Evolutionary conservation across 2,888 invertebrate genomes (phyloP).

Genomic region (Chrysolina americana): DNA sequence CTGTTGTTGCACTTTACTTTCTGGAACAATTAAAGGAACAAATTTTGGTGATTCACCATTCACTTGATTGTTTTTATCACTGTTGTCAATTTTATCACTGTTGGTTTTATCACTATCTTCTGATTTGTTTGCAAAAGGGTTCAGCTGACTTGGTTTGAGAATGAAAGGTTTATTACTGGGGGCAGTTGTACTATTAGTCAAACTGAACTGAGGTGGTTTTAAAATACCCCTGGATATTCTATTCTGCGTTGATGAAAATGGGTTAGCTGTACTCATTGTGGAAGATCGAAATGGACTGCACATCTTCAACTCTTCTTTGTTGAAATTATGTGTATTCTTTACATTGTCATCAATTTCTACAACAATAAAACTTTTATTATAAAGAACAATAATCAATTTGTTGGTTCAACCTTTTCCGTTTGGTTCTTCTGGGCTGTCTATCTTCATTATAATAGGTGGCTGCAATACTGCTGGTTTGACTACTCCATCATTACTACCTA

Average conservation of each 20-base stretch:
- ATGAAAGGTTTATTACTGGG: constrained; percentile 56
- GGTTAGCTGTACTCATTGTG: constrained; percentile 53
- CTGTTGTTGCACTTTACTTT: constrained; percentile 49
- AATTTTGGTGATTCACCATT: constrained; percentile 66
- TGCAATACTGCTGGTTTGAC: constrained; percentile 55
- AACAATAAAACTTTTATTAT: constrained; percentile 8
- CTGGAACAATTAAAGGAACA: constrained; percentile 63
- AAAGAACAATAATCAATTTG: not conserved
- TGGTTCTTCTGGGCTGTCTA: constrained; percentile 63
- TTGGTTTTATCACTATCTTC: constrained; percentile 52
- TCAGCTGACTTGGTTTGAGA: constrained; percentile 66
- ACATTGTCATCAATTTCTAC: constrained; percentile 60
- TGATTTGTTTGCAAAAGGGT: constrained; percentile 59
- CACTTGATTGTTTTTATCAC: constrained; percentile 56
- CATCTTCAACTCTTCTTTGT: constrained; percentile 57
- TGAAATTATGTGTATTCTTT: constrained; percentile 44
- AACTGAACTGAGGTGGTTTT: constrained; percentile 60
- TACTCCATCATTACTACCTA: constrained; percentile 51
- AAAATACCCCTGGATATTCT: constrained; percentile 57
- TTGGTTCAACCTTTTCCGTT: constrained; percentile 59
- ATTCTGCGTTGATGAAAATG: constrained; percentile 55
- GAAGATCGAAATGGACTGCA: constrained; percentile 55
- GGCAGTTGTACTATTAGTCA: constrained; percentile 55
- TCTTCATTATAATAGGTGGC: constrained; percentile 65
- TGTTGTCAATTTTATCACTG: constrained; percentile 53